Evolutionary conservation across 2,888 invertebrate species (phyloP).

Genomic region (Apamea crenata): DNA sequence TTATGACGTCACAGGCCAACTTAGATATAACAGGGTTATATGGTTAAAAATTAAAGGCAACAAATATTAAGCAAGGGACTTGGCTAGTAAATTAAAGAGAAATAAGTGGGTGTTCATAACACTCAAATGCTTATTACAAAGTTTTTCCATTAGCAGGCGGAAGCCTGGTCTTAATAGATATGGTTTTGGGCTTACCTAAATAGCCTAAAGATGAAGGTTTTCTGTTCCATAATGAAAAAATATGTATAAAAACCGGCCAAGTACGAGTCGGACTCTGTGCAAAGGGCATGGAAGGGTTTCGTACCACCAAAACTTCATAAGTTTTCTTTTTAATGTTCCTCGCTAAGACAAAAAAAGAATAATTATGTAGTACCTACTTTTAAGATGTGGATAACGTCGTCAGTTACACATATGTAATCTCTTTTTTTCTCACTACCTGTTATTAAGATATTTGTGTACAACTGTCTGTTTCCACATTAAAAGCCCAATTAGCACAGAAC

Average conservation of each 20-base stretch:
- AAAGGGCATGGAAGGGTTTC: no score
- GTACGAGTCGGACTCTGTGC: neutral
- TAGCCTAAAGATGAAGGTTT: neutral
- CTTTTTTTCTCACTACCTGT: no score
- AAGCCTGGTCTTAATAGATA: conserved; percentile 7
- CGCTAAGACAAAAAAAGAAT: no score
- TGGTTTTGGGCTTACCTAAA: neutral
- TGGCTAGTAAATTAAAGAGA: conserved; percentile 11
- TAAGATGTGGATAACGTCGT: no score
- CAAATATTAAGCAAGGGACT: conserved; percentile 3
- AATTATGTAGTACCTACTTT: no score
- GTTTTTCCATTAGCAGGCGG: conserved; percentile 29
- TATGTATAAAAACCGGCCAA: neutral
- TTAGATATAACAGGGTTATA: neutral
- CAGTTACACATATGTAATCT: no score
- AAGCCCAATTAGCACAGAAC: no score
- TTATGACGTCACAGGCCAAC: neutral
- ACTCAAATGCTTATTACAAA: conserved; percentile 29
- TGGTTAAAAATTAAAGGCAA: neutral
- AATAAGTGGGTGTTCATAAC: conserved; percentile 15
- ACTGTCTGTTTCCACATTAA: no score
- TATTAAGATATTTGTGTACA: no score
- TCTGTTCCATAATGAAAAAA: neutral
- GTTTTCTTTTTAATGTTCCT: no score
- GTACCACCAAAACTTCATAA: neutral